Evolutionary conservation across 1,140 invertebrate genomes (phyloP).

Genomic region (Leptinotarsa defecta): DNA sequence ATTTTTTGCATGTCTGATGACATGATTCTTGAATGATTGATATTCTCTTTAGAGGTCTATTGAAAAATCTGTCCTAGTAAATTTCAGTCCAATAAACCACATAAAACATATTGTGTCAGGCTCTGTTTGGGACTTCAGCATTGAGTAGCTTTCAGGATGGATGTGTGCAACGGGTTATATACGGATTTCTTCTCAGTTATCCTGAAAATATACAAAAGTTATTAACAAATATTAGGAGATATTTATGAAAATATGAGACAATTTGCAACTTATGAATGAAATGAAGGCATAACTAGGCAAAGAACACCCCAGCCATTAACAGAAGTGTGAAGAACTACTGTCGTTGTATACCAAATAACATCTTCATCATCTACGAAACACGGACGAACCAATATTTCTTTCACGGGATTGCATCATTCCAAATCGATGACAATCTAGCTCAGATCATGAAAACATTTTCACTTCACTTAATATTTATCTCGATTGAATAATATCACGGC

Average conservation of each 20-base stretch:
- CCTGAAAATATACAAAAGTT: constrained; percentile 55
- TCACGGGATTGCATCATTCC: too few species aligned
- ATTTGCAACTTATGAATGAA: too few species aligned
- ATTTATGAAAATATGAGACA: neutral
- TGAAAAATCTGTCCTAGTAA: constrained; percentile 84
- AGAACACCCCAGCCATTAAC: too few species aligned
- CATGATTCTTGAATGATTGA: constrained; percentile 82
- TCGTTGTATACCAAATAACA: too few species aligned
- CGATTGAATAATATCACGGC: too few species aligned
- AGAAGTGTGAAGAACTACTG: too few species aligned
- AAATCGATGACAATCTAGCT: too few species aligned
- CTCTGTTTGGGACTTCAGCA: constrained; percentile 55
- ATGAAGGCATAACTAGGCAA: too few species aligned
- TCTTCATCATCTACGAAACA: too few species aligned
- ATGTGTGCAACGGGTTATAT: constrained; percentile 92
- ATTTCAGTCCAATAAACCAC: constrained; percentile 97
- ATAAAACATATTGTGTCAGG: constrained; percentile 68
- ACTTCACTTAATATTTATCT: too few species aligned
- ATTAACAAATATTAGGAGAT: neutral
- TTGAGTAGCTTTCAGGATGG: constrained; percentile 84
- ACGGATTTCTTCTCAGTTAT: constrained; percentile 88
- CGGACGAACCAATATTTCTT: too few species aligned
- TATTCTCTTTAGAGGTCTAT: constrained; percentile 94
- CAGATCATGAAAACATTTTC: too few species aligned
- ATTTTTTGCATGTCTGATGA: constrained; percentile 67